Percentiles rank a stretch among this genome's conserved stretches.
phyloP scores from a whole-genome alignment of 2,797 vertebrate genomes.

The Coracias cyanogaster region DNA sequence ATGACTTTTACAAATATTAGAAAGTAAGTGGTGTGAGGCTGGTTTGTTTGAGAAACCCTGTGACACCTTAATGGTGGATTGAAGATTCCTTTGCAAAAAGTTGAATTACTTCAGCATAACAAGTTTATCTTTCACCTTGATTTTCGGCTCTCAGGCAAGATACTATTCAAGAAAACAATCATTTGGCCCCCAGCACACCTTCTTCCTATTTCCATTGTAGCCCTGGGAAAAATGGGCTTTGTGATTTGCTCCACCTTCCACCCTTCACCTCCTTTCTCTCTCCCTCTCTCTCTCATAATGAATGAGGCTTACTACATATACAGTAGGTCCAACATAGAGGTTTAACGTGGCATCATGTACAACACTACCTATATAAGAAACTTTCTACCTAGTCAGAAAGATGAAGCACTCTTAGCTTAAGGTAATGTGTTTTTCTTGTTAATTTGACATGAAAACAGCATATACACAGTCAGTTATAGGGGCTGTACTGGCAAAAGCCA shows the following conservation, averaged over 20 bases:
- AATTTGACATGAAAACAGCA: neutral
- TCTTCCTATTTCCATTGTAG: neutral
- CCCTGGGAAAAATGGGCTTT: neutral
- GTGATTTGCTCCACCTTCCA: neutral
- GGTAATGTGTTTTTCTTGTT: neutral
- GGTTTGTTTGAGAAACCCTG: neutral
- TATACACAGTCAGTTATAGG: neutral
- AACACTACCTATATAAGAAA: neutral
- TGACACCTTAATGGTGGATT: neutral
- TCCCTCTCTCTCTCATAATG: neutral
- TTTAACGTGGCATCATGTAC: neutral
- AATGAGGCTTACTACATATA: neutral
- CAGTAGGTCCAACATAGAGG: neutral
- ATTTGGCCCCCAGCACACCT: neutral
- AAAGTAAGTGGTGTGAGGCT: neutral
- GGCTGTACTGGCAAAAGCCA: neutral
- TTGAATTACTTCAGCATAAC: accelerated
- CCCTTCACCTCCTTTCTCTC: neutral
- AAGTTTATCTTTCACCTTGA: neutral
- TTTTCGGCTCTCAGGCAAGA: neutral
- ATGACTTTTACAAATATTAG: neutral
- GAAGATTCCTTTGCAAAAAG: neutral
- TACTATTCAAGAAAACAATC: neutral
- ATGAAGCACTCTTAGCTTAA: neutral
- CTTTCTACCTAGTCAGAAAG: neutral